Percentiles rank a stretch among this genome's conserved stretches.
Evolutionary conservation across 2,113 vertebrate genomes (phyloP).

Genomic region (Grantiella picta): DNA sequence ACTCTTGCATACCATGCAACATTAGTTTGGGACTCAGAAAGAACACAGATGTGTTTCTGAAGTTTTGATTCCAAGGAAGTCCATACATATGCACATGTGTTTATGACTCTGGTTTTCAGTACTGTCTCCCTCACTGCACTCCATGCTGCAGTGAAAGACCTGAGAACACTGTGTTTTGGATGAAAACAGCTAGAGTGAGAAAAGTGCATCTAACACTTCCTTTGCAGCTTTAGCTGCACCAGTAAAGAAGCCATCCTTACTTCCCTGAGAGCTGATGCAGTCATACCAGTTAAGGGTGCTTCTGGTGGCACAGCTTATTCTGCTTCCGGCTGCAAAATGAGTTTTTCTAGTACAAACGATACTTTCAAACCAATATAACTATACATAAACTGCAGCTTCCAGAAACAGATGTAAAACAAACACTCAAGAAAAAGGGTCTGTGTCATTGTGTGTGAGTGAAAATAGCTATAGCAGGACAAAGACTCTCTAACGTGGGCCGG

Average conservation of each 20-base stretch:
- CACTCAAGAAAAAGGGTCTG: background rate
- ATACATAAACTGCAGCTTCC: background rate
- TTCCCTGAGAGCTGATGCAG: background rate
- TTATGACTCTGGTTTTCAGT: background rate
- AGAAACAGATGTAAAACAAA: background rate
- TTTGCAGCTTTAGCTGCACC: background rate
- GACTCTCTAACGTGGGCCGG: background rate
- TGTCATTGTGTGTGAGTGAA: background rate
- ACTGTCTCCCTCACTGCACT: background rate
- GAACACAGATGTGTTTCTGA: background rate
- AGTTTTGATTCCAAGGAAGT: background rate
- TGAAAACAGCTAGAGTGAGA: background rate
- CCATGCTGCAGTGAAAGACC: background rate
- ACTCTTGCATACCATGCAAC: background rate
- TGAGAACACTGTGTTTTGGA: background rate
- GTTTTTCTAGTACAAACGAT: background rate
- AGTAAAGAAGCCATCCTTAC: background rate
- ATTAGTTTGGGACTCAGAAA: background rate
- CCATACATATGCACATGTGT: background rate
- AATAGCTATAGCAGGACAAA: background rate
- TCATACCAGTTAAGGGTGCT: background rate
- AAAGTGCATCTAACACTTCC: background rate
- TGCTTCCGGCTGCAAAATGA: background rate
- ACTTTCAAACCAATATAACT: background rate
- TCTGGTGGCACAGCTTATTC: background rate